Evolutionary conservation across 2,797 vertebrate genomes (phyloP).

Genomic region (Cyclopterus lumpus): DNA sequence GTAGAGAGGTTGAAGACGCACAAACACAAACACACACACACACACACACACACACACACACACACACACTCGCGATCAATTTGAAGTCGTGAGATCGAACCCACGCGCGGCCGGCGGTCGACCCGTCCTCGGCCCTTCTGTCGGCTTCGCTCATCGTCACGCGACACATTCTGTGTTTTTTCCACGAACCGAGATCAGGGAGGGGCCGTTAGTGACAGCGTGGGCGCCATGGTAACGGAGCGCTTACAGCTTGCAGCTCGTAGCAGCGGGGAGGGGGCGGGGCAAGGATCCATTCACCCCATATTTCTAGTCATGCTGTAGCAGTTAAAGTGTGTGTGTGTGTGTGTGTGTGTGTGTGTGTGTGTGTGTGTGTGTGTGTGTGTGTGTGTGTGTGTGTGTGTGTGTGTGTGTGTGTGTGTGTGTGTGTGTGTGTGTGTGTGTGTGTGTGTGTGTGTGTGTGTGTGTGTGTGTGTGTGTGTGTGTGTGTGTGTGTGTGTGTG

Average conservation of each 20-base stretch:
- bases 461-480: neutral
- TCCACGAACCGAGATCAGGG: no score
- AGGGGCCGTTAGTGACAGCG: neutral
- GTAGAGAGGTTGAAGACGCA: neutral
- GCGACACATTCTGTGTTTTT: no score
- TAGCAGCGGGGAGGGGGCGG: neutral
- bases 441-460: slow-evolving; percentile 6
- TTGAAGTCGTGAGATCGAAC: slow-evolving; percentile 22
- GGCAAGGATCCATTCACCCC: slow-evolving; percentile 10
- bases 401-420: neutral
- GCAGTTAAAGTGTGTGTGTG: slow-evolving; percentile 3
- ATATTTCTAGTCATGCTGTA: slow-evolving; percentile 29
- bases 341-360: neutral
- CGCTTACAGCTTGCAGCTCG: neutral
- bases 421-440: neutral
- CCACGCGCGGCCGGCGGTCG: slow-evolving; percentile 8
- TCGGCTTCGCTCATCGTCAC: no score
- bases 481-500: neutral
- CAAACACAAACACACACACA: no score
- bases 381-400: neutral
- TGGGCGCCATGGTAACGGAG: neutral
- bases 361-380: no score
- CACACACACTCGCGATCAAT: slow-evolving; percentile 20
- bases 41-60: no score
- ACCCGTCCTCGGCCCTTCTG: no score